Evolutionary conservation across 1,140 invertebrate species (phyloP), one percentile per base, ranked within the genome.

Genomic region (Apis laboriosa): DNA sequence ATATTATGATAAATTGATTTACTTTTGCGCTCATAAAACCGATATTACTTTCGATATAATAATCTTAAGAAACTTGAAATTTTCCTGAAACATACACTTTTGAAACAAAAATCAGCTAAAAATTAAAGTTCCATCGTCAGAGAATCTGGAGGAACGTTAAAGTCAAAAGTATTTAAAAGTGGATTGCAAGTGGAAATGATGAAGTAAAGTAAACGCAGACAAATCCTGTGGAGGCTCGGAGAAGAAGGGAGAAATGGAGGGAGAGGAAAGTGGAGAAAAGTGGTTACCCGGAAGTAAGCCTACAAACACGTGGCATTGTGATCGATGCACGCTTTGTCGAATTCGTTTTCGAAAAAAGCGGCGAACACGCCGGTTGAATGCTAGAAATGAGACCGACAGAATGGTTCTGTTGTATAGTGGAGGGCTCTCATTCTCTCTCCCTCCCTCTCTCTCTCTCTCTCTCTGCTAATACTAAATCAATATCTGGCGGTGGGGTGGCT

Each of bases 401-500:
- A 86, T 79, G 86, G 88, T 80, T 85, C 73, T 82, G 86, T 85
- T 78, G 85, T 83, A 74, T 73, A 87, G 82, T 86, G 83, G 80
- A 91, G 88, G 61, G 88, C 53, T 77, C 60, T 76, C 43, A 43
- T 21, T 77, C 24, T 66, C 61, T 77, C 74, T 51, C 58, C 24
- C 58, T 51, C 43, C 51, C 73, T 63, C 43, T 51, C 58, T 64
- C 24, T 28, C 61, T 76, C 49, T 64, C 43, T 55, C 80, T 81
- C 90, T 87, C 83, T 85, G 87, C 88, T 93, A 92, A 93, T 92
- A 91, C 90, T 92, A 92, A 93, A 93, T 93, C 92, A 93, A 93
- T 93, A 93, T 92, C 89, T 92, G 81, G 67, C 80, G 88, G 86
- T 91, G 87, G 91, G 90, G 90, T 88, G 85, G 83, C 87, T 74